phyloP scores from a whole-genome alignment of 2,113 vertebrate species.

The Rynchops niger region DNA sequence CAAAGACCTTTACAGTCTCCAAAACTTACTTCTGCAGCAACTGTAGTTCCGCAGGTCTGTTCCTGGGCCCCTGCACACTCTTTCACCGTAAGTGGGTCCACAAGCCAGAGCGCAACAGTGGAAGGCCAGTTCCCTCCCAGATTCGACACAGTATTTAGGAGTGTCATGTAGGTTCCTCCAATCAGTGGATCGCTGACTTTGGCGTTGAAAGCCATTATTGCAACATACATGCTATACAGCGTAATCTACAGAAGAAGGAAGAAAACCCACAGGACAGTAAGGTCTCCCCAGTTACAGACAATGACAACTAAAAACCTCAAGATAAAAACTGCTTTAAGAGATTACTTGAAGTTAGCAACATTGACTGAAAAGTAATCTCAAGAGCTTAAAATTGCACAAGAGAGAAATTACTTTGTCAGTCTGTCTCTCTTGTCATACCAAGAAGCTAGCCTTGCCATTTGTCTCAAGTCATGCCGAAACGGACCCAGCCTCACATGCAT shows the following conservation, averaged over 20 bases:
- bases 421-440: not conserved
- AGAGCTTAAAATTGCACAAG: not conserved
- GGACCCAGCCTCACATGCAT: not conserved
- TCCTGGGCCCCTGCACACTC: constrained; percentile 82
- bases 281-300: too few species aligned
- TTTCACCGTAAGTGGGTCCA: constrained; percentile 93
- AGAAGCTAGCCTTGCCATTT: not conserved
- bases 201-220: constrained; percentile 96
- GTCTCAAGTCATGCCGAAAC: not conserved
- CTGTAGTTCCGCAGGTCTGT: constrained; percentile 80
- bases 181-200: constrained; percentile 97
- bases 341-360: not conserved
- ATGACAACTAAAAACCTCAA: accelerated
- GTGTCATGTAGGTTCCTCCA: constrained; percentile 97
- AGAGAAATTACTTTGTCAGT: not conserved
- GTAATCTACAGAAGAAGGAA: constrained; percentile 76
- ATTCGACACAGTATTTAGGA: constrained; percentile 94
- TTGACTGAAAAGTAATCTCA: not conserved
- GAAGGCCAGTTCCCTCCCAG: constrained; percentile 97
- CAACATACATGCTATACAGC: constrained; percentile 96
- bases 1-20: not conserved
- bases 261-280: not conserved
- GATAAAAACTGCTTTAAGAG: too few species aligned
- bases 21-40: constrained; percentile 81
- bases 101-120: constrained; percentile 92